Percentiles rank a stretch among this genome's conserved stretches.
phyloP scores from a whole-genome alignment of 2,888 invertebrate genomes.

The Parasteatoda lunata region DNA sequence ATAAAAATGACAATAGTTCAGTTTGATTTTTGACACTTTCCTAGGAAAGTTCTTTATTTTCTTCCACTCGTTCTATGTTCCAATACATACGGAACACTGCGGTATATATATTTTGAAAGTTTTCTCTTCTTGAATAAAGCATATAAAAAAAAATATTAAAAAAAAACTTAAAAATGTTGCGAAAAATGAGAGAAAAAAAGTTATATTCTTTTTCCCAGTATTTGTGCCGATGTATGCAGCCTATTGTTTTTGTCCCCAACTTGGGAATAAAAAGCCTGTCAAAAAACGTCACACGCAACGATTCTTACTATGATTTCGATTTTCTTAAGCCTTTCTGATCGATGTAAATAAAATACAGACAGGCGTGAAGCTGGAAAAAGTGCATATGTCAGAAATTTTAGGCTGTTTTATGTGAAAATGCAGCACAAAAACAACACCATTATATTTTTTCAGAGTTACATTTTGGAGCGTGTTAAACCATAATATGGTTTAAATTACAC shows the following conservation, averaged over 20 bases:
- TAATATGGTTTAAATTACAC: too few species aligned
- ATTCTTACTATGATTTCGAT: slow-evolving; percentile 56
- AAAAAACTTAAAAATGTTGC: neutral
- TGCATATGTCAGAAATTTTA: too few species aligned
- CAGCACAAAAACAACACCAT: too few species aligned
- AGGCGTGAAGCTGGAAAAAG: neutral
- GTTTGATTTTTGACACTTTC: slow-evolving; percentile 64
- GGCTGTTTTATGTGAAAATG: too few species aligned
- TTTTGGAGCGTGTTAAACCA: too few species aligned
- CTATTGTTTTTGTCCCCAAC: slow-evolving; percentile 28
- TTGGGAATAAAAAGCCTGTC: slow-evolving; percentile 61
- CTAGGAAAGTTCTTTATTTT: slow-evolving; percentile 17
- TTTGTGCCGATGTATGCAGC: slow-evolving; percentile 1
- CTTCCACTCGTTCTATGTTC: slow-evolving; percentile 37
- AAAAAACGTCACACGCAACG: slow-evolving; percentile 67
- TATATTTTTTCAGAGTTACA: too few species aligned
- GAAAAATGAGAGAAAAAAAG: slow-evolving; percentile 19
- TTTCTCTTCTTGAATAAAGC: slow-evolving; percentile 3
- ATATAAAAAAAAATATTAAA: too few species aligned
- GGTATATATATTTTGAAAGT: slow-evolving; percentile 61
- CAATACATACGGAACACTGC: slow-evolving; percentile 59
- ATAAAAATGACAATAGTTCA: slow-evolving; percentile 37
- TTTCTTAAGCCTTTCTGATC: slow-evolving; percentile 24
- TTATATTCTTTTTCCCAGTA: slow-evolving; percentile 18
- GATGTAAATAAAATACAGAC: slow-evolving; percentile 5